Percentiles rank a stretch among this genome's conserved stretches.
Conservation (phyloP, 92 coral and sea anemone genomes). For the Actinostola sp. region DNA sequence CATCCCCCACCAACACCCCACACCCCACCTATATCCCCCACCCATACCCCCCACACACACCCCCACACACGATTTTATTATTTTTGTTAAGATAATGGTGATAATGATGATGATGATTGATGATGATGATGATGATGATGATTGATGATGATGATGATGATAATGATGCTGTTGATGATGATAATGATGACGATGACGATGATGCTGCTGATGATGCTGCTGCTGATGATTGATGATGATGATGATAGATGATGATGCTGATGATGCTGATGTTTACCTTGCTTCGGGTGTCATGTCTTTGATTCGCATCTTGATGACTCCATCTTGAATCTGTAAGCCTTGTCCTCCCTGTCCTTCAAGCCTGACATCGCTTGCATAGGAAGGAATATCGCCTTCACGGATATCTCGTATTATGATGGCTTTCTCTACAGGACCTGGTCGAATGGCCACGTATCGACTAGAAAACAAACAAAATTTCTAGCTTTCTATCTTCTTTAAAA, state of each 20-base stretch:
- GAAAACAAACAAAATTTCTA: background rate
- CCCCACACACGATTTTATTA: no score
- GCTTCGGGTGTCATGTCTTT: conserved; percentile 40
- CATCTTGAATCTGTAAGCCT: conserved; percentile 25
- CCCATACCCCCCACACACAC: no score
- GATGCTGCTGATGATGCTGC: no score
- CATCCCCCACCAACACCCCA: no score
- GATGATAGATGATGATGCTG: background rate
- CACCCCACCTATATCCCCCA: no score
- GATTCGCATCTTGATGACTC: conserved; percentile 22
- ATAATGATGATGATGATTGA: no score
- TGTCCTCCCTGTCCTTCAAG: conserved; percentile 9
- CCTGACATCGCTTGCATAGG: background rate
- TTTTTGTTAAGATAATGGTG: no score
- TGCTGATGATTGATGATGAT: no score
- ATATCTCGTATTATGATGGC: conserved; percentile 25
- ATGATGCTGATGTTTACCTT: conserved; percentile 13
- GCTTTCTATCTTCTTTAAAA: background rate
- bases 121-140: no score
- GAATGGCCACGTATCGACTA: conserved; percentile 27
- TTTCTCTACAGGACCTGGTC: conserved; percentile 43
- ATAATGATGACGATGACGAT: no score
- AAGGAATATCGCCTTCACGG: conserved; percentile 15
- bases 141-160: no score
- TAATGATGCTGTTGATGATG: no score